Evolutionary conservation across 2,888 invertebrate species (phyloP).

Genomic region (Gasteruption jaculator): DNA sequence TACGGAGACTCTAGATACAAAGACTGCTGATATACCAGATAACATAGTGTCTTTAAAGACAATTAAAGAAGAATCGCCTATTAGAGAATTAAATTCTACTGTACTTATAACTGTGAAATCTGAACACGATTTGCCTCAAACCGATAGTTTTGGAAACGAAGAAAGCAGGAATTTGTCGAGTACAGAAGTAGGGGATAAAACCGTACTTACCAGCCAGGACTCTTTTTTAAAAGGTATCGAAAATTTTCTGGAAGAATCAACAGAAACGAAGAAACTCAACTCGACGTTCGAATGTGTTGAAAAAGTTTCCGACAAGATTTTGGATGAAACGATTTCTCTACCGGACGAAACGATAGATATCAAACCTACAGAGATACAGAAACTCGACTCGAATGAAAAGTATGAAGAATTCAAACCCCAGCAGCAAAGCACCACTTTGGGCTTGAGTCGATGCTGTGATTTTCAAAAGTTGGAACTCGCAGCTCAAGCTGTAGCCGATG

Average conservation of each 20-base stretch:
- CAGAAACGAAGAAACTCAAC: background rate
- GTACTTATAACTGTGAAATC: too few relatives aligned
- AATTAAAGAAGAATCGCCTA: too few relatives aligned
- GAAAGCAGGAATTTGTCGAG: background rate
- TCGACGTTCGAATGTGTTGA: background rate
- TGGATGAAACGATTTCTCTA: too few relatives aligned
- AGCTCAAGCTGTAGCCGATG: conserved; percentile 35
- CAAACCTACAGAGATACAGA: background rate
- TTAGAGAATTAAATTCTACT: too few relatives aligned
- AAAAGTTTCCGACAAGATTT: background rate
- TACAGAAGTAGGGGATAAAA: too few relatives aligned
- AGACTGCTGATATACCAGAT: too few relatives aligned
- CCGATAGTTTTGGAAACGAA: background rate
- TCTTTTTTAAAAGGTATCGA: background rate
- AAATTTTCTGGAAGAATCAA: background rate
- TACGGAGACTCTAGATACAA: too few relatives aligned
- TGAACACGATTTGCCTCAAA: background rate
- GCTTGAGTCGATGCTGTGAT: conserved; percentile 19
- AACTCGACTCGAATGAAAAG: conserved; percentile 15
- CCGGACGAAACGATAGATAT: too few relatives aligned
- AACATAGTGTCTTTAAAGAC: too few relatives aligned
- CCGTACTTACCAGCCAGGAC: too few relatives aligned
- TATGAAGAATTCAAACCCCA: conserved; percentile 35
- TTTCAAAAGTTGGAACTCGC: conserved; percentile 31
- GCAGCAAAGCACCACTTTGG: conserved; percentile 33